These are phyloP conservation scores for Hymenopus coronatus DNA, from an alignment of 2,888 invertebrate genomes.

Conservation along the genomic window DNA sequence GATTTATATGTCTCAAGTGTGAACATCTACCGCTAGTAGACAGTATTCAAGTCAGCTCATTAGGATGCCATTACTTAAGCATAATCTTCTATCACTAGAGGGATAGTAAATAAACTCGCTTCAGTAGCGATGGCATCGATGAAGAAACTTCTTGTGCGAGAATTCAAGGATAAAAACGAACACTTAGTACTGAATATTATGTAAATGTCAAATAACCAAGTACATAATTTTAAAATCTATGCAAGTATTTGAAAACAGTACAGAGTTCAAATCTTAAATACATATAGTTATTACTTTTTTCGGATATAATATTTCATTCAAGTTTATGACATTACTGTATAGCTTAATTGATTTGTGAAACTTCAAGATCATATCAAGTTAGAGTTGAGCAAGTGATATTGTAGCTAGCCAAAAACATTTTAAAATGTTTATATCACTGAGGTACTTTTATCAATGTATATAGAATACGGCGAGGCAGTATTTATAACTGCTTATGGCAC, in stretches of 20 bases:
- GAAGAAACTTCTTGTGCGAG: no score
- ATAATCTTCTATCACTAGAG: no score
- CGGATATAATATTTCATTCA: background rate
- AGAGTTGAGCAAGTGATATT: background rate
- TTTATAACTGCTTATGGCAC: background rate
- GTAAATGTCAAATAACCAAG: no score
- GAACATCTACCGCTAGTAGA: no score
- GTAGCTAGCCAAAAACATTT: background rate
- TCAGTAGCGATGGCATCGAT: no score
- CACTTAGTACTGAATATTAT: no score
- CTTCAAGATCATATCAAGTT: background rate
- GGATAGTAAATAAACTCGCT: no score
- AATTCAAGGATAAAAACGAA: no score
- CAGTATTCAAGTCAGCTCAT: no score
- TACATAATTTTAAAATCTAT: background rate
- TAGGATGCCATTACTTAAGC: no score
- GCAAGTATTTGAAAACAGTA: background rate
- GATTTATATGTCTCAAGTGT: no score
- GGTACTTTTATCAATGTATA: background rate
- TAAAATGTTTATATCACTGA: background rate
- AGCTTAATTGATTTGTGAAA: background rate
- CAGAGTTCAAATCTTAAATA: background rate
- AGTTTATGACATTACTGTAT: background rate
- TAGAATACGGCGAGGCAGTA: background rate
- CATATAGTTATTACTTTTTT: background rate